These are phyloP conservation scores for Apistogramma diplotaenia DNA, from an alignment of 2,113 vertebrate genomes.

Conservation along the genomic window DNA sequence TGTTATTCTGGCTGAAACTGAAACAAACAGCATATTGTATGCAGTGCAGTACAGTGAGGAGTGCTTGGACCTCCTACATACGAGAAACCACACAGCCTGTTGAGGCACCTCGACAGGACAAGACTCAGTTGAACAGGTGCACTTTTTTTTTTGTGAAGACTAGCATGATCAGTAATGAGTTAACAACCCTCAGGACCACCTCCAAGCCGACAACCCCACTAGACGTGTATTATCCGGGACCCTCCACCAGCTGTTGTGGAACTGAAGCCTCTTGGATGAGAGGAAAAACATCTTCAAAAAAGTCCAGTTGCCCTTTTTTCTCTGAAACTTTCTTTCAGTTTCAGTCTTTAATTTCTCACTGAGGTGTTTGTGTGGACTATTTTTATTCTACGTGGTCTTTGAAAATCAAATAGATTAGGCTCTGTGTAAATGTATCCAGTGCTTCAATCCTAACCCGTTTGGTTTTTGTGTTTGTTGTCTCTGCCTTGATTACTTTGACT, in stretches of 20 bases:
- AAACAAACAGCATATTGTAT: background rate
- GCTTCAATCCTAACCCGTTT: background rate
- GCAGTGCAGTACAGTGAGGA: background rate
- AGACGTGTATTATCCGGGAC: too few species aligned
- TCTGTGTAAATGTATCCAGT: background rate
- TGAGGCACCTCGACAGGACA: too few species aligned
- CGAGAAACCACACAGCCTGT: background rate
- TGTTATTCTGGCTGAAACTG: too few species aligned
- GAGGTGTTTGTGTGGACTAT: fast-evolving
- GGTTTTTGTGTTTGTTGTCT: background rate
- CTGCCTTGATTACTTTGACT: background rate
- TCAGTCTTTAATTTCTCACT: background rate
- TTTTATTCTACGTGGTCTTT: background rate
- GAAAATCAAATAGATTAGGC: background rate
- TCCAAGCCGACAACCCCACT: too few species aligned
- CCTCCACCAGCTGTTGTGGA: too few species aligned
- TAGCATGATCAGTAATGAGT: too few species aligned
- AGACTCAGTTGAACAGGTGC: too few species aligned
- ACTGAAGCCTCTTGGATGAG: background rate
- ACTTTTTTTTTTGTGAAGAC: too few species aligned
- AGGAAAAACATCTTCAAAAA: background rate
- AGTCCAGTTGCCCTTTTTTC: background rate
- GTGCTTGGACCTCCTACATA: background rate
- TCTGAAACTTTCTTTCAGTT: background rate
- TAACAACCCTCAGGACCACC: too few species aligned